phyloP scores from a whole-genome alignment of 2,888 invertebrate genomes.

The Halocaridina rubra region DNA sequence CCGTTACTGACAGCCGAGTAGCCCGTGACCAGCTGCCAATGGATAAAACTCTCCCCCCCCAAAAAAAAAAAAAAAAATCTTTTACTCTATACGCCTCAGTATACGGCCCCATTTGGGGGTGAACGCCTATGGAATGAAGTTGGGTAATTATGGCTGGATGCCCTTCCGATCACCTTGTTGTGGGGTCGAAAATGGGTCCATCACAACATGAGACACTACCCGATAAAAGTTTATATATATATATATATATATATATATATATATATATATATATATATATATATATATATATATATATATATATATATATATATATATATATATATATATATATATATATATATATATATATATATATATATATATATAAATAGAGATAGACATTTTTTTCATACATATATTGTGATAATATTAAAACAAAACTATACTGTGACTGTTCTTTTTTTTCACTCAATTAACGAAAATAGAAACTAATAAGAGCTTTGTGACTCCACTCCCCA shows the following conservation, averaged over 20 bases:
- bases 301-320: background rate
- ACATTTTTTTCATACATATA: background rate
- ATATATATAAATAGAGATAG: background rate
- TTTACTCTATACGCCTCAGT: too few relatives aligned
- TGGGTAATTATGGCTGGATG: too few relatives aligned
- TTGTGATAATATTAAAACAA: too few relatives aligned
- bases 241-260: conserved; percentile 22
- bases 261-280: conserved; percentile 25
- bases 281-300: conserved; percentile 20
- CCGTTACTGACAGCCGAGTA: too few relatives aligned
- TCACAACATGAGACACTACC: background rate
- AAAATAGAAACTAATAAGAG: background rate
- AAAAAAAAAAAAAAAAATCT: too few relatives aligned
- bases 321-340: background rate
- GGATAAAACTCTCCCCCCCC: too few relatives aligned
- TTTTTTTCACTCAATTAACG: too few relatives aligned
- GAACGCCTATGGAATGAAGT: too few relatives aligned
- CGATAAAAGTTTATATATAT: background rate
- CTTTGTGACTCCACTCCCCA: background rate
- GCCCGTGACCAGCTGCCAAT: too few relatives aligned
- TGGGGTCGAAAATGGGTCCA: too few relatives aligned
- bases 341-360: conserved; percentile 3
- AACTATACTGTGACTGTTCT: background rate
- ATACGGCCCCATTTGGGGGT: too few relatives aligned
- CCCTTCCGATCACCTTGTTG: too few relatives aligned